Conservation (phyloP, 2,113 vertebrate genomes). For the Progne subis region DNA sequence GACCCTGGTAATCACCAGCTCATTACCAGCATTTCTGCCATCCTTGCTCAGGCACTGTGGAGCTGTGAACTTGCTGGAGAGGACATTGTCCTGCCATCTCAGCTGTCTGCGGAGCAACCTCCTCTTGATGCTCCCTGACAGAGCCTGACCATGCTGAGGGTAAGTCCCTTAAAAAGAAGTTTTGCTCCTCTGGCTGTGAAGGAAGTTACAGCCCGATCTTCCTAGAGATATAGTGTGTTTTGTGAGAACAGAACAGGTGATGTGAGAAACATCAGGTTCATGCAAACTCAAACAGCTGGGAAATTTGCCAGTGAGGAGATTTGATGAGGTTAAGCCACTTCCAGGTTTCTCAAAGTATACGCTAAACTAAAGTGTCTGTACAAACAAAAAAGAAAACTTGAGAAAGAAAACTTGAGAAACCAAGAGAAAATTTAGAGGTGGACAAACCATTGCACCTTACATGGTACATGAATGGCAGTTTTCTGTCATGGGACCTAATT, state of each 20-base stretch:
- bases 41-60: neutral
- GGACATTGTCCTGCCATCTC: neutral
- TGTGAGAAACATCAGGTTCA: neutral
- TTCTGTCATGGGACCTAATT: neutral
- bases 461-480: neutral
- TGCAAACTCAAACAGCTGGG: neutral
- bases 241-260: neutral
- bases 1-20: neutral
- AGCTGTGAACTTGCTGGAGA: neutral
- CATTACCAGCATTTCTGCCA: neutral
- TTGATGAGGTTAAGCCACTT: neutral
- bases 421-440: neutral
- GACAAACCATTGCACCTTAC: neutral
- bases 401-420: neutral
- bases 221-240: neutral
- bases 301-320: neutral
- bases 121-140: neutral
- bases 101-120: accelerated
- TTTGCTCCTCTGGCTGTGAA: neutral
- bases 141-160: neutral
- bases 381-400: neutral
- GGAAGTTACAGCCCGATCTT: neutral
- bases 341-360: neutral
- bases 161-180: neutral
- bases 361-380: neutral